These are phyloP conservation scores for Leptobrachium ailaonicum DNA, from an alignment of 2,113 vertebrate species.

Conservation along the genomic window DNA sequence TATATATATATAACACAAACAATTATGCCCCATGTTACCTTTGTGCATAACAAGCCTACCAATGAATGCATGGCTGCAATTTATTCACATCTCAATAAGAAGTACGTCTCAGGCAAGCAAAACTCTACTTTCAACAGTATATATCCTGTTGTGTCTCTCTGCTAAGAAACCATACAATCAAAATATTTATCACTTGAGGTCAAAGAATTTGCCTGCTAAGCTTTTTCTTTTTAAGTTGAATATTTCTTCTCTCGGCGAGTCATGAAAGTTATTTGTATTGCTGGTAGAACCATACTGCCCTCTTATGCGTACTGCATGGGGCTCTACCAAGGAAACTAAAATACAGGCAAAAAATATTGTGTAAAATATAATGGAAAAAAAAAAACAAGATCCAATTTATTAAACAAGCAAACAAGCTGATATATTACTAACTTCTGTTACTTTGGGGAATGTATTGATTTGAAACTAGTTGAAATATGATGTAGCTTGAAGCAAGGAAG, in stretches of 20 bases:
- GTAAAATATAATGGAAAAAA: background rate
- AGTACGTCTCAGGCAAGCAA: background rate
- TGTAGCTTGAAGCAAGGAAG: too few species aligned
- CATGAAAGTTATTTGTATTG: constrained; percentile 6
- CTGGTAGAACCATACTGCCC: constrained; percentile 69
- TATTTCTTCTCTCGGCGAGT: constrained; percentile 8
- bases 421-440: too few species aligned
- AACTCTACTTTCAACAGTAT: constrained; percentile 2
- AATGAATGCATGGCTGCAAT: background rate
- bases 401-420: too few species aligned
- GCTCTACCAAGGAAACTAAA: constrained; percentile 41
- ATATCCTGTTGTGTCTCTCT: constrained; percentile 39
- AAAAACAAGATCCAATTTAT: too few species aligned
- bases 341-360: constrained; percentile 59
- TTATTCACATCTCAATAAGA: background rate
- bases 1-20: background rate
- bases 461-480: too few species aligned
- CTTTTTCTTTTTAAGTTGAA: constrained; percentile 22
- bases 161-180: constrained; percentile 41
- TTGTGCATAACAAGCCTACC: too few species aligned
- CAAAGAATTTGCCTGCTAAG: constrained; percentile 42
- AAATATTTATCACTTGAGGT: constrained; percentile 42
- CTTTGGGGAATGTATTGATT: too few species aligned
- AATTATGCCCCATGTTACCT: background rate
- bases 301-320: constrained; percentile 64